phyloP scores from a whole-genome alignment of 2,113 vertebrate genomes.

The Psettodes erumei region DNA sequence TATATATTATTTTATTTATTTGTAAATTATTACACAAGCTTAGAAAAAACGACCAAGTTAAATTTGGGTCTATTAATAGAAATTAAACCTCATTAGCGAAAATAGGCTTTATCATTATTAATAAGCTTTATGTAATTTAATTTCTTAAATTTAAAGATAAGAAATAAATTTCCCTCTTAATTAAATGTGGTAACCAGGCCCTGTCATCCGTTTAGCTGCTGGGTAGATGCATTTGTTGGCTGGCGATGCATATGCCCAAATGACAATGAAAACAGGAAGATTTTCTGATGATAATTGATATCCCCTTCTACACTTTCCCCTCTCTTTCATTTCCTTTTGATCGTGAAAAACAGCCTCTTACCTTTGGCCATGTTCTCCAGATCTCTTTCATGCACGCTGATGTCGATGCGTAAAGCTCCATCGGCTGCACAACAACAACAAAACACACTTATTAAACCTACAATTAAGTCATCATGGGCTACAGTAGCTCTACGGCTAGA shows the following conservation, averaged over 20 bases:
- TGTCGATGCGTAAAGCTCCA: conserved; percentile 86
- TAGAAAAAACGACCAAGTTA: not conserved
- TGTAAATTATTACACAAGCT: not conserved
- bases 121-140: not conserved
- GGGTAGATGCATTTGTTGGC: not conserved
- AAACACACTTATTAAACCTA: not conserved
- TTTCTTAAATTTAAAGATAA: not conserved
- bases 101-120: too few species aligned
- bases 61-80: not conserved
- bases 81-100: not conserved
- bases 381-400: conserved; percentile 89
- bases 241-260: not conserved
- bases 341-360: conserved; percentile 69
- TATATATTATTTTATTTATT: not conserved
- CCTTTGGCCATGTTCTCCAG: conserved; percentile 97
- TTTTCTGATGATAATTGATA: conserved; percentile 27
- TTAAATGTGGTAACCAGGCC: not conserved
- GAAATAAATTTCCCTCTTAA: not conserved
- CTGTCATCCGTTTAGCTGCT: not conserved
- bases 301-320: not conserved
- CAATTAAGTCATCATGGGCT: not conserved
- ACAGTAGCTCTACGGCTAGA: not conserved
- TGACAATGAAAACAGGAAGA: not conserved
- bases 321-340: not conserved
- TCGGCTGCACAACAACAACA: conserved; percentile 80